Evolutionary conservation across 2,113 vertebrate genomes (phyloP).

Genomic region (Pseudorasbora parva): DNA sequence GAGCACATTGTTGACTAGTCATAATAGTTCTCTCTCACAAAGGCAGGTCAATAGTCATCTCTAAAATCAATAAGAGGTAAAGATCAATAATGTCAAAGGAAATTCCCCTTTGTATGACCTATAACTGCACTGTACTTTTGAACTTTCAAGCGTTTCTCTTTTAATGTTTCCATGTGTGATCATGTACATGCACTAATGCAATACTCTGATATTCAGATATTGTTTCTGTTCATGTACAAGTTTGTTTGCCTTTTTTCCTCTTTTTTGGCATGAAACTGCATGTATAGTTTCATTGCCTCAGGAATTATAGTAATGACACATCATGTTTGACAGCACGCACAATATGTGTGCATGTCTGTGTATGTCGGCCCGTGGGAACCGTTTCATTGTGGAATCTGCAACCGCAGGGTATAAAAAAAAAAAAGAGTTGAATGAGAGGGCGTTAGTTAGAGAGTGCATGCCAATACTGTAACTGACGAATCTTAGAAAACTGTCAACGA

Average conservation of each 20-base stretch:
- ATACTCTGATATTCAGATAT: neutral
- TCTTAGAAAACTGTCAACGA: neutral
- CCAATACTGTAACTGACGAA: neutral
- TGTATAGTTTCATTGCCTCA: slow-evolving; percentile 51
- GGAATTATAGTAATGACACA: slow-evolving; percentile 38
- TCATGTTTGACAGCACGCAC: slow-evolving; percentile 38
- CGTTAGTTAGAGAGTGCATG: neutral
- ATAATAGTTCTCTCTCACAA: neutral
- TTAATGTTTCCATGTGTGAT: neutral
- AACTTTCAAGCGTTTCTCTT: neutral
- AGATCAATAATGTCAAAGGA: slow-evolving; percentile 1
- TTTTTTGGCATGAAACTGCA: slow-evolving; percentile 39
- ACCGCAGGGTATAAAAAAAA: slow-evolving; percentile 44
- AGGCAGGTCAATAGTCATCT: neutral
- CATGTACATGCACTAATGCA: neutral
- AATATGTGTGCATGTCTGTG: slow-evolving; percentile 17
- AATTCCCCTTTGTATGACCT: neutral
- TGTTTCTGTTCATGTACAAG: neutral
- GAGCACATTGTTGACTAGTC: neutral
- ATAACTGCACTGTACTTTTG: neutral
- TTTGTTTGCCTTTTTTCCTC: neutral
- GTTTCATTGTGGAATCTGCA: slow-evolving; percentile 29
- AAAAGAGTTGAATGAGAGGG: neutral
- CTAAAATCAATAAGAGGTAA: neutral
- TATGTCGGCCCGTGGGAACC: slow-evolving; percentile 50